phyloP scores from a whole-genome alignment of 2,113 vertebrate genomes.

The Pithys albifrons region DNA sequence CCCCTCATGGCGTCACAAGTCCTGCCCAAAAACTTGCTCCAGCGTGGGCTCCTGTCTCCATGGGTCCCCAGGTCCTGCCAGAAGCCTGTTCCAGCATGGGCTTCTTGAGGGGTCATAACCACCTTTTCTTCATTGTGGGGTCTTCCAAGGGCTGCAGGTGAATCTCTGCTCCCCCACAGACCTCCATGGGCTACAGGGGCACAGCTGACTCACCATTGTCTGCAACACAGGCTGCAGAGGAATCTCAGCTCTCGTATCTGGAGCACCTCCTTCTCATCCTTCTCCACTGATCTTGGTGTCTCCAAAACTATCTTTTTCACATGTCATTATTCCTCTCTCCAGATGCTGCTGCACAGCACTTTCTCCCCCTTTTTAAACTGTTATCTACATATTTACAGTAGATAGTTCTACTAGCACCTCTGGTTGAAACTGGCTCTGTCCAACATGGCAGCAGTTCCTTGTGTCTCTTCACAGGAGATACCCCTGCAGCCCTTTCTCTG shows the following conservation, averaged over 20 bases:
- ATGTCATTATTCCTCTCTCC: background rate
- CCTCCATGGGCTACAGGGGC: background rate
- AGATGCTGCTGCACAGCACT: background rate
- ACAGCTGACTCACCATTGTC: background rate
- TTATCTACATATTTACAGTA: background rate
- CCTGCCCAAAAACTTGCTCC: background rate
- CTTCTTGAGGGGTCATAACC: background rate
- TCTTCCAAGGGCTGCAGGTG: background rate
- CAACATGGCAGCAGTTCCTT: background rate
- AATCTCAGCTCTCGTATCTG: background rate
- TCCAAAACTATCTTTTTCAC: background rate
- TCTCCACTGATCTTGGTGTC: background rate
- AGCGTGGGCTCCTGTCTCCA: background rate
- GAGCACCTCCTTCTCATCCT: background rate
- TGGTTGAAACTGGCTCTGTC: background rate
- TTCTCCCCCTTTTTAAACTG: background rate
- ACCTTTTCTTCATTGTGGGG: background rate
- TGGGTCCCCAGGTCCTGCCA: background rate
- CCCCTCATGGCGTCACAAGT: background rate
- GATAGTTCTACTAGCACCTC: fast-evolving
- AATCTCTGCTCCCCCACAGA: background rate
- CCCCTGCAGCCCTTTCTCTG: fast-evolving
- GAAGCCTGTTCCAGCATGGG: fast-evolving
- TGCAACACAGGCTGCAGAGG: background rate
- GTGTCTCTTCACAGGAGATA: background rate